Evolutionary conservation across 2,797 vertebrate genomes (phyloP).

Genomic region (Dallia pectoralis): DNA sequence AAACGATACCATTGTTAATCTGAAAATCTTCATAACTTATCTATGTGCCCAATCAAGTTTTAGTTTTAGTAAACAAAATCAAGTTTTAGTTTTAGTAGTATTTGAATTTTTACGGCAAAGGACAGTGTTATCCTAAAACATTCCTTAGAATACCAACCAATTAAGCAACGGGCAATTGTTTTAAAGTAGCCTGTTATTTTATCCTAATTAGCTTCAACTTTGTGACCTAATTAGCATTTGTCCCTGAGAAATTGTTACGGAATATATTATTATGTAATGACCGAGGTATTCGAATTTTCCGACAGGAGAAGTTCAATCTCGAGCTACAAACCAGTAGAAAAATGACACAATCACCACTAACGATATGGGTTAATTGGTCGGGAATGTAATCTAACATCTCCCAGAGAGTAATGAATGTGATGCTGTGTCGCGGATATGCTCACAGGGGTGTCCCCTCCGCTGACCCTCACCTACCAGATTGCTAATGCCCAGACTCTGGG

Average conservation of each 20-base stretch:
- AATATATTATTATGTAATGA: constrained; percentile 23
- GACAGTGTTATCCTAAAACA: background rate
- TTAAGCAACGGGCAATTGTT: background rate
- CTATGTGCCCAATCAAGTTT: background rate
- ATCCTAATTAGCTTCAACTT: background rate
- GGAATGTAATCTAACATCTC: constrained; percentile 3
- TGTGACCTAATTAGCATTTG: background rate
- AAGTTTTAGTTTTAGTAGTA: background rate
- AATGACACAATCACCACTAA: constrained; percentile 18
- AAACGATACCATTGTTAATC: background rate
- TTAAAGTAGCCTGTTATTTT: background rate
- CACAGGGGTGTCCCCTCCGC: no score
- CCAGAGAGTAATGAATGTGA: background rate
- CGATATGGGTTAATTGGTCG: constrained; percentile 10
- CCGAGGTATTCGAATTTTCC: constrained; percentile 20
- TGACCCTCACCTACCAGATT: no score
- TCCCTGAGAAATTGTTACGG: background rate
- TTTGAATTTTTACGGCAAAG: background rate
- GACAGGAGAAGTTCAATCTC: background rate
- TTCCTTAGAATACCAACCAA: background rate
- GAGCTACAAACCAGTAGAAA: constrained; percentile 2
- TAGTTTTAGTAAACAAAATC: background rate
- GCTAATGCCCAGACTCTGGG: no score
- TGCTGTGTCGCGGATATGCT: background rate
- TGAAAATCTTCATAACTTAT: background rate